A percentile compares a stretch with the other conserved stretches of the same genome.
Evolutionary conservation across 2,113 vertebrate genomes (phyloP).

Genomic region (Microcebus jonahi): DNA sequence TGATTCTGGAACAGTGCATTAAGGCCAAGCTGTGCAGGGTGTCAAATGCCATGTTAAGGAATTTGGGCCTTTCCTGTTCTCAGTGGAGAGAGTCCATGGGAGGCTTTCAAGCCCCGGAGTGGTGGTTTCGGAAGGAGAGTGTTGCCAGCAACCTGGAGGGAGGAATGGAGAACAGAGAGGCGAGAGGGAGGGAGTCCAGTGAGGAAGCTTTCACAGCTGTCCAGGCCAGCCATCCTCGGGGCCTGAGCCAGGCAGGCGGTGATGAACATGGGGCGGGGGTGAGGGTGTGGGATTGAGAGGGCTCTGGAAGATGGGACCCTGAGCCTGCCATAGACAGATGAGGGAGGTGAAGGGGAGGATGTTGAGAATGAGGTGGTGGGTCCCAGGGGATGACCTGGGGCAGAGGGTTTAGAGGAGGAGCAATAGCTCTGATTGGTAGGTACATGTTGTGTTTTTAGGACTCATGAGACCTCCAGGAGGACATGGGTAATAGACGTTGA

Average conservation of each 20-base stretch:
- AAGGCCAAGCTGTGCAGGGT: neutral
- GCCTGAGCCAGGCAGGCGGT: neutral
- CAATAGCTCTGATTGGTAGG: neutral
- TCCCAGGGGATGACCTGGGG: neutral
- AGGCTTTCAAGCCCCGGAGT: neutral
- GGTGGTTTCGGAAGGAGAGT: neutral
- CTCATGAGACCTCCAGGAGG: neutral
- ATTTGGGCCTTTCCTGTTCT: constrained; percentile 23
- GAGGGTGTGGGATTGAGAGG: neutral
- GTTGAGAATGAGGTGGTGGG: neutral
- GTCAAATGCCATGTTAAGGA: neutral
- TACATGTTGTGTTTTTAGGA: neutral
- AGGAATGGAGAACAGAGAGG: neutral
- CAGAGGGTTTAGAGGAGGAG: neutral
- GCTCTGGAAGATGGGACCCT: neutral
- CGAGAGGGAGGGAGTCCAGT: neutral
- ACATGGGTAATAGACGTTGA: neutral
- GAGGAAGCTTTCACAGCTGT: neutral
- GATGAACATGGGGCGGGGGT: neutral
- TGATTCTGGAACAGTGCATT: neutral
- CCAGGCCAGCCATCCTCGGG: neutral
- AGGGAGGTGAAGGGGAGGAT: neutral
- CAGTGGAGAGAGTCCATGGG: neutral
- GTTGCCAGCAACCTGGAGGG: neutral
- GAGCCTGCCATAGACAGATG: neutral